Conservation (phyloP, 2,888 invertebrate species). For the Gonocerus acuteangulatus region DNA sequence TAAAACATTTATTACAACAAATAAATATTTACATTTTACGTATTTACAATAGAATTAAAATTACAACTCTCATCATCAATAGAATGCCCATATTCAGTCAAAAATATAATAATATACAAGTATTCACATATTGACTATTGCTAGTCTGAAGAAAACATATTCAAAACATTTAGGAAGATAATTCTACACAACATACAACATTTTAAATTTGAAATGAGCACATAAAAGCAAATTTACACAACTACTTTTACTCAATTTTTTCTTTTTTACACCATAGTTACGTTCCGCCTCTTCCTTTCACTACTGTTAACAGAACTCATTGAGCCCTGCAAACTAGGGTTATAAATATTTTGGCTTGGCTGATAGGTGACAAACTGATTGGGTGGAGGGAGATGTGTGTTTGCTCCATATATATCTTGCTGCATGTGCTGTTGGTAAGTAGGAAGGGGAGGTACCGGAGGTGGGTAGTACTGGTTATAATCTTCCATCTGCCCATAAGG, state of each 20-base stretch:
- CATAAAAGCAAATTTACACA: conserved; percentile 21
- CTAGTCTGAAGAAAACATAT: conserved; percentile 10
- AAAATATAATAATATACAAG: conserved; percentile 23
- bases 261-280: conserved; percentile 52
- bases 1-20: conserved; percentile 3
- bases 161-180: conserved; percentile 8
- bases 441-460: conserved; percentile 51
- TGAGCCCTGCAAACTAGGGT: conserved; percentile 50
- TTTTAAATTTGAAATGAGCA: conserved; percentile 5
- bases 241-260: conserved; percentile 54
- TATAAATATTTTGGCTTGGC: conserved; percentile 45
- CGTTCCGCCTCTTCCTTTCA: conserved; percentile 50
- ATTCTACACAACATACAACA: conserved; percentile 10
- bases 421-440: conserved; percentile 45
- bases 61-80: conserved; percentile 5
- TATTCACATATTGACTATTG: conserved; percentile 1
- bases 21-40: conserved; percentile 14
- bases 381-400: conserved; percentile 38
- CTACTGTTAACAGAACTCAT: conserved; percentile 52
- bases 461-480: conserved; percentile 41
- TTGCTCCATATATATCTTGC: conserved; percentile 45
- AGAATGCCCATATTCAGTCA: conserved; percentile 24
- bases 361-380: conserved; percentile 40
- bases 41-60: conserved; percentile 16
- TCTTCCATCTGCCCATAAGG: conserved; percentile 42